Evolutionary conservation across 2,797 vertebrate genomes (phyloP).

Genomic region (Tympanoctomys barrerae): DNA sequence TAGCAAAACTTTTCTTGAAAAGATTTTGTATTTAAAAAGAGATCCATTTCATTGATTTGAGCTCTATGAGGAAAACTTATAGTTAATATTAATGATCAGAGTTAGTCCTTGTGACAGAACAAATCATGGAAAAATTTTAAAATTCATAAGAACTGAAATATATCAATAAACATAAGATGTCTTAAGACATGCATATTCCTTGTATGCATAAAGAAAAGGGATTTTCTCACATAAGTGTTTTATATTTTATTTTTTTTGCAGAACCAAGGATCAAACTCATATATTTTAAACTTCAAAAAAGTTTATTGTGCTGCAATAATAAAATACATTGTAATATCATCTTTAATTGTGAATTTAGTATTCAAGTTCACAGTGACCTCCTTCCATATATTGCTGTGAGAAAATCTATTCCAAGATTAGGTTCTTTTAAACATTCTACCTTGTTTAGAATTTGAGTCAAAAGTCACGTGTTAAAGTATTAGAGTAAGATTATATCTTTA

Average conservation of each 20-base stretch:
- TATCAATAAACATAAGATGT: slow-evolving; percentile 7
- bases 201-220: background rate
- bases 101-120: background rate
- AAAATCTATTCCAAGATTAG: slow-evolving; percentile 30
- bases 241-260: slow-evolving; percentile 3
- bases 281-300: slow-evolving; percentile 52
- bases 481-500: background rate
- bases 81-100: slow-evolving; percentile 69
- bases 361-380: background rate
- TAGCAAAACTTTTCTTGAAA: slow-evolving; percentile 43
- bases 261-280: background rate
- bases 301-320: background rate
- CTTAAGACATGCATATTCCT: background rate
- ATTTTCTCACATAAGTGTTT: background rate
- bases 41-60: slow-evolving; percentile 5
- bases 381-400: background rate
- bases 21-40: slow-evolving; percentile 54
- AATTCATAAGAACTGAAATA: slow-evolving; percentile 28
- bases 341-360: slow-evolving; percentile 50
- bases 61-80: slow-evolving; percentile 36
- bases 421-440: slow-evolving; percentile 57
- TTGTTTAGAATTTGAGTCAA: slow-evolving; percentile 56
- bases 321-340: slow-evolving; percentile 23
- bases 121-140: slow-evolving; percentile 11
- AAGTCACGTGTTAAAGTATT: slow-evolving; percentile 42